Evolutionary conservation across 2,888 invertebrate species (phyloP).

Genomic region (Drosophila colorata): DNA sequence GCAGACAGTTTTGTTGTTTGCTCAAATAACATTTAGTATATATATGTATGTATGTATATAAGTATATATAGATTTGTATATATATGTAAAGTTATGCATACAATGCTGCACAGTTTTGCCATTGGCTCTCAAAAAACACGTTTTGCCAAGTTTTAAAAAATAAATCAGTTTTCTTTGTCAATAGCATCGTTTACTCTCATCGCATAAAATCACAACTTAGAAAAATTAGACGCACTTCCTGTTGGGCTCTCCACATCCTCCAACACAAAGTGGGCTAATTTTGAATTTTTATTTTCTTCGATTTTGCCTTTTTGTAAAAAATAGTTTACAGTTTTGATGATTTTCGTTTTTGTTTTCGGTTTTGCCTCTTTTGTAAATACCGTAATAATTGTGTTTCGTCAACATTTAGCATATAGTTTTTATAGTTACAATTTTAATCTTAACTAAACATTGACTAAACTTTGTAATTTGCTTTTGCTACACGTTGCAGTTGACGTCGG

Average conservation of each 20-base stretch:
- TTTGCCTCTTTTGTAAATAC: constrained; percentile 65
- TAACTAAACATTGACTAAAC: constrained; percentile 77
- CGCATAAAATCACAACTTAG: constrained; percentile 74
- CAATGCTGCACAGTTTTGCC: constrained; percentile 66
- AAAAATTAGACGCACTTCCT: constrained; percentile 68
- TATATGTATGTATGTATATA: constrained; percentile 52
- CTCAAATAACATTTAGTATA: constrained; percentile 75
- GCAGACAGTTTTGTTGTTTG: constrained; percentile 65
- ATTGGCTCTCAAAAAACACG: constrained; percentile 68
- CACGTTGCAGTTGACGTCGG: constrained; percentile 61
- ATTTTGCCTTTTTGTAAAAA: constrained; percentile 61
- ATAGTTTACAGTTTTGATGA: constrained; percentile 76
- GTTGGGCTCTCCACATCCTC: constrained; percentile 36
- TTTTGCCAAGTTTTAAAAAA: constrained; percentile 72
- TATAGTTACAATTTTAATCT: constrained; percentile 61
- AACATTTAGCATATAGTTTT: constrained; percentile 62
- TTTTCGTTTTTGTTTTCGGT: constrained; percentile 27
- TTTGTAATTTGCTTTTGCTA: constrained; percentile 74
- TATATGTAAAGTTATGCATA: constrained; percentile 70
- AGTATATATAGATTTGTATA: constrained; percentile 46
- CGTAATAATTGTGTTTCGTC: constrained; percentile 78
- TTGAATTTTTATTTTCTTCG: constrained; percentile 20
- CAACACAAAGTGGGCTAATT: constrained; percentile 61
- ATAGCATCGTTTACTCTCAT: constrained; percentile 59
- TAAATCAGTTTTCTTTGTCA: constrained; percentile 75